Base-by-base conservation (phyloP, 2,113 vertebrate species). In the Rattus rattus region DNA sequence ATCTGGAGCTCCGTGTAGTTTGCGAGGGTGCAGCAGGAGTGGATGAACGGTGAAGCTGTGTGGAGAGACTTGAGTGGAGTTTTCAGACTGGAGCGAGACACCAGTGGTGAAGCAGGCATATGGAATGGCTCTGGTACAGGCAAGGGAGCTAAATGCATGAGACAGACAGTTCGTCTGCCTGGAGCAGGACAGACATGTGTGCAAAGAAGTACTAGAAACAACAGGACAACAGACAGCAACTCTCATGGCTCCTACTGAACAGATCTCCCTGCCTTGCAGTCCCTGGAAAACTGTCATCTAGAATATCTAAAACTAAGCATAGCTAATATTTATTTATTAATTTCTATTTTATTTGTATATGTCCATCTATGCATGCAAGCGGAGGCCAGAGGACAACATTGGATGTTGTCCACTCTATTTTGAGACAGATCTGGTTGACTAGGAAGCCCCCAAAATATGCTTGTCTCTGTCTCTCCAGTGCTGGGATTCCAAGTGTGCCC, bases 121-220 rank as follows among this genome's bases (percentile, higher is more conserved):
- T 10, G 8, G 30, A 11, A 81, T 5, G 13, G 20, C 26, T 26
- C 39, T 4, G 9, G 65, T n/a, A 69, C 28, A 70, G 19, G 7
- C 56, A 9, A 11, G 61, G 56, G 39, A 56, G 7, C n/a, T 65
- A 16, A 9, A 36, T 22, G 65, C 39, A 28, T n/a, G 12, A 19
- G 65, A 13, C 36, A 22, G 19, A 63, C 5, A 77, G 61, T 7
- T 33, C 6, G 1, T 26, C 33, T 36, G 36, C 73, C 49, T 70
- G 39, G 12, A 54, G 4, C 2, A 30, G 0, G n/a, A 52, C 5
- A 49, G n/a, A 47, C 19, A 12, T 19, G 63, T 0, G 0, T 2
- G 6, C 49, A 39, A 19, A 76, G 47, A 61, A 54, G 33, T 24
- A 47, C 11, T 16, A 13, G 3, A 1, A 56, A 47, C 14, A 39